Base-by-base conservation (phyloP, 2,797 vertebrate species). In the Nannoperca obscura region DNA sequence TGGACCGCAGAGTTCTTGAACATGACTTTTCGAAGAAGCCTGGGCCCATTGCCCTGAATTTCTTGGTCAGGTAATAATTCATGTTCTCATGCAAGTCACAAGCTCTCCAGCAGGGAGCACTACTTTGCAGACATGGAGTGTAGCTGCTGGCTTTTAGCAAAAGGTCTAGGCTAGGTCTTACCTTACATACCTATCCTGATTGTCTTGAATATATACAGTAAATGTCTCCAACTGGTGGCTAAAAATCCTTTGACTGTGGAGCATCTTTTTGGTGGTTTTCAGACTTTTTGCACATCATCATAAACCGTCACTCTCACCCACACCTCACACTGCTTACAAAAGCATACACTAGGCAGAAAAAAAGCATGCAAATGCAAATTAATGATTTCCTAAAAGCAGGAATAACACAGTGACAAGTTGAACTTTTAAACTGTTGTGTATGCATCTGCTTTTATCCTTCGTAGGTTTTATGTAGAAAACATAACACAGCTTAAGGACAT, bases 11-110 rank as follows among this genome's bases (percentile, higher is more conserved):
- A 83, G 98, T 99, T 82, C 95, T 99, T 64, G 98, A 99, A 63
- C 98, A 99, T 34, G 97, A 99, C 90, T 96, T 99, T 85, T 97
- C 97, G 20, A 99, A 97, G 96, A 99, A 97, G 91, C 91, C 96
- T 0, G 97, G 96, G 3, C 95, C 96, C 0, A 93, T 97, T 9
- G 87, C 93, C 60, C 94, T 99, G 80, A 95, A 95, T 91, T 99
- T 99, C 82, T 94, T 97, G 0, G 98, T 99, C 92, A 96, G 98
- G 98, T 99, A 94, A 87, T 61, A 40, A 57, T 50, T 50, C 6
- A 30, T 67, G n/a, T 27, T 61, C 7, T 32, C 22, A 27, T 86
- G 77, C 70, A 78, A 53, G 38, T 30, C 71, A 2, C 57, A 68
- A n/a, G 4, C 20, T 78, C 75, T 52, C 93, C 91, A 92, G 80